A percentile compares a stretch with the other conserved stretches of the same genome.
Conservation (phyloP, 1,140 invertebrate species). For the Andricus grossulariae region DNA sequence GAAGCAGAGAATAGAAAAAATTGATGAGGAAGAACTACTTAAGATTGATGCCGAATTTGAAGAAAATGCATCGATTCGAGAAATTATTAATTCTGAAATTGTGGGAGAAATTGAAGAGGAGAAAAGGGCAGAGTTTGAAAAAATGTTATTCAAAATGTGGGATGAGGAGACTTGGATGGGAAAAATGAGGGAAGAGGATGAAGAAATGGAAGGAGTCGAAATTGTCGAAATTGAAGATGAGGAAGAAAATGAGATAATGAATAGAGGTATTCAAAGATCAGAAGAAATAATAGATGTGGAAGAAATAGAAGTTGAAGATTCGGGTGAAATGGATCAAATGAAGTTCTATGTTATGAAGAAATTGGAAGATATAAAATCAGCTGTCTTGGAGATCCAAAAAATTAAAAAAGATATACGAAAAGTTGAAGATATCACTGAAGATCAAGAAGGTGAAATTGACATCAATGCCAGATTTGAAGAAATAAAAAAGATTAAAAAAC, state of each 20-base stretch:
- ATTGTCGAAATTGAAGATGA: background rate
- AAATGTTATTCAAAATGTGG: slow-evolving; percentile 1
- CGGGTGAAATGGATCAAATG: too few relatives aligned
- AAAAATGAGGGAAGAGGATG: slow-evolving; percentile 1
- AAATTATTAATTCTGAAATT: background rate
- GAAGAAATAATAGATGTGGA: too few relatives aligned
- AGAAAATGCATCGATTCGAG: slow-evolving; percentile 1
- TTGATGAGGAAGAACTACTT: background rate
- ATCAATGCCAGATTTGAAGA: too few relatives aligned
- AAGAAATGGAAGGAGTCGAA: background rate
- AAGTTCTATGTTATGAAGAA: too few relatives aligned
- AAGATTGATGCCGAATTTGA: slow-evolving; percentile 5
- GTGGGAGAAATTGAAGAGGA: background rate
- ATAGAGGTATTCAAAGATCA: too few relatives aligned
- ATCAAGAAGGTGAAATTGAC: too few relatives aligned
- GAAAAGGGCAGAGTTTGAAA: background rate
- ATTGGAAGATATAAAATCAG: too few relatives aligned
- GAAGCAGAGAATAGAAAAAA: background rate
- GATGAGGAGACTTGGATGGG: slow-evolving; percentile 7
- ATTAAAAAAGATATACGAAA: too few relatives aligned
- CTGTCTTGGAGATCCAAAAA: too few relatives aligned
- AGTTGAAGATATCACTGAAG: too few relatives aligned
- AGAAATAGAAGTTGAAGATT: too few relatives aligned
- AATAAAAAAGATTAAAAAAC: too few relatives aligned
- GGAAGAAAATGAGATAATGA: background rate